These are phyloP conservation scores for Rotaria socialis DNA, from an alignment of 2,888 invertebrate genomes.

Conservation along the genomic window DNA sequence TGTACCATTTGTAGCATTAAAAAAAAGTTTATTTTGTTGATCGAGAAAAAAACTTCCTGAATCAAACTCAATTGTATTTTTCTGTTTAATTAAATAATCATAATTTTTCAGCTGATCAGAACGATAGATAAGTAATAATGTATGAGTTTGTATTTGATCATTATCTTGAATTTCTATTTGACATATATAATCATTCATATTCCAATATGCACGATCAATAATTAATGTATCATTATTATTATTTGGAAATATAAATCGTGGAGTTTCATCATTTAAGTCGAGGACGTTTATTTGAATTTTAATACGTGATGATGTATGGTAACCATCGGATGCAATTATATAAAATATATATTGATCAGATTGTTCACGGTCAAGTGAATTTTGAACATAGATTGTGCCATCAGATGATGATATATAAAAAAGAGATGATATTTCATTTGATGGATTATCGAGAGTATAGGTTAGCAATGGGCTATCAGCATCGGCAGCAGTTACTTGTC, in stretches of 20 bases:
- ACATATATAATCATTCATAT: slow-evolving; percentile 13
- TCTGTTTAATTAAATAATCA: background rate
- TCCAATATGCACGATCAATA: background rate
- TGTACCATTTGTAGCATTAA: background rate
- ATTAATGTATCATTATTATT: slow-evolving; percentile 12
- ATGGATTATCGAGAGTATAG: background rate
- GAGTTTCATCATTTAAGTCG: slow-evolving; percentile 19
- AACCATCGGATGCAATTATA: background rate
- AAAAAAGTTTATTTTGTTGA: background rate
- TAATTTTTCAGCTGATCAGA: background rate
- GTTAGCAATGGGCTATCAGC: background rate
- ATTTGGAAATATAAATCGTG: background rate
- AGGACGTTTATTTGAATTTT: background rate
- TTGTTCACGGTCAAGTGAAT: background rate
- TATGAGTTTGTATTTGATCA: background rate
- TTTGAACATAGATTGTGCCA: background rate
- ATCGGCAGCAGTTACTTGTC: background rate
- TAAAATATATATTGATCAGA: background rate
- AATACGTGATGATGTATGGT: background rate
- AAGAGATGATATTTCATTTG: background rate
- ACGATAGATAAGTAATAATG: background rate
- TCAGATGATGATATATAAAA: background rate
- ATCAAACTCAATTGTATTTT: background rate
- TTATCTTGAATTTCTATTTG: background rate
- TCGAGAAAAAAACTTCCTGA: background rate